phyloP scores from a whole-genome alignment of 2,797 vertebrate species.

The Cynodonichthys magdalenae region DNA sequence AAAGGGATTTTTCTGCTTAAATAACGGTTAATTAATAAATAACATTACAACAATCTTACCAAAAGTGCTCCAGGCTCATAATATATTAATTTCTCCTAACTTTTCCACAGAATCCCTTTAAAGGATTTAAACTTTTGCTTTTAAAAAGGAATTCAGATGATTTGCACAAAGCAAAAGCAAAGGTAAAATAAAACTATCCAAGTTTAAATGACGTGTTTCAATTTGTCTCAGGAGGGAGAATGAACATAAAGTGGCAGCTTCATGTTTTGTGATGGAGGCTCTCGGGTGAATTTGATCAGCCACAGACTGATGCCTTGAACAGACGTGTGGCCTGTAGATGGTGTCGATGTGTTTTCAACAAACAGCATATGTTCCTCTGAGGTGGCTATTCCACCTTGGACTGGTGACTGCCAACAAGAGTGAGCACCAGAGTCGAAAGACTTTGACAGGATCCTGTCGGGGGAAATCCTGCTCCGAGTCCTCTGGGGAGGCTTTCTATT shows the following conservation, averaged over 20 bases:
- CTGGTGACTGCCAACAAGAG: conserved; percentile 74
- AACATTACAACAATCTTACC: too few relatives aligned
- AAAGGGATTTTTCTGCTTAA: too few relatives aligned
- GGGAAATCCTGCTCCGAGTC: conserved; percentile 54
- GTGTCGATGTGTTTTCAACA: conserved; percentile 77
- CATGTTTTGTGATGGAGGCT: conserved; percentile 73
- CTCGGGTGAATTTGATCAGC: conserved; percentile 80
- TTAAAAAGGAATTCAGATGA: conserved; percentile 22
- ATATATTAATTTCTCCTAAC: too few relatives aligned
- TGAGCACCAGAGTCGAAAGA: conserved; percentile 64
- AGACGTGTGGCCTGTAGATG: conserved; percentile 72
- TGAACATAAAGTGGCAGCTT: conserved; percentile 61
- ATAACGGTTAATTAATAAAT: too few relatives aligned
- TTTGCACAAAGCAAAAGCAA: conserved; percentile 35
- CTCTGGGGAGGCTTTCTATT: conserved; percentile 46
- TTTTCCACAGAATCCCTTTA: too few relatives aligned
- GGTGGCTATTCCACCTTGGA: conserved; percentile 79
- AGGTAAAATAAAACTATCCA: conserved; percentile 35
- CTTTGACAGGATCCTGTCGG: conserved; percentile 77
- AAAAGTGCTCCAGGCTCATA: too few relatives aligned
- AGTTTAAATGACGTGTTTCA: conserved; percentile 52
- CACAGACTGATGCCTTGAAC: conserved; percentile 77
- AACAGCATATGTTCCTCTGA: conserved; percentile 84
- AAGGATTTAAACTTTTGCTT: background rate
- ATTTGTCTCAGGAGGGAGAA: conserved; percentile 54